Conservation (phyloP, 2,797 vertebrate species). For the Esox lucius region DNA sequence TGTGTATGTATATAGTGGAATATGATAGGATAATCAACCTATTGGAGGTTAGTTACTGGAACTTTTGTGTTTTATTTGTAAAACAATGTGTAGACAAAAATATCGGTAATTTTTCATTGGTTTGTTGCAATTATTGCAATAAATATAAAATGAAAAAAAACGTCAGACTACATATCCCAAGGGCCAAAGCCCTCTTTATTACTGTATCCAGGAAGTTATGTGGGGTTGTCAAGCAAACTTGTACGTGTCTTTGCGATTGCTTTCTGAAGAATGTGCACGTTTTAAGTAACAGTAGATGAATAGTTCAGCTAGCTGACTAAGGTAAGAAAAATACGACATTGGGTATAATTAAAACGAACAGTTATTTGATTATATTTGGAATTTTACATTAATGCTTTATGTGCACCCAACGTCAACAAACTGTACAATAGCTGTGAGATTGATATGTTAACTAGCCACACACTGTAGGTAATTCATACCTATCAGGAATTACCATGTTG, state of each 20-base stretch:
- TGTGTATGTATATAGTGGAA: neutral
- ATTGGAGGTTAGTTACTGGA: no score
- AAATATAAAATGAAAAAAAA: neutral
- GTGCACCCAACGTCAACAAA: neutral
- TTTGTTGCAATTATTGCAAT: neutral
- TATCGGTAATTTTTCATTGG: neutral
- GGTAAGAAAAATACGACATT: neutral
- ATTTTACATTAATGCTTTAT: neutral
- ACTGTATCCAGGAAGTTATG: slow-evolving; percentile 76
- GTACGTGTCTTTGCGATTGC: slow-evolving; percentile 18
- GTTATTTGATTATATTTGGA: neutral
- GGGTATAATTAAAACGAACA: neutral
- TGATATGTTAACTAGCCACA: neutral
- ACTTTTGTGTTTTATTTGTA: no score
- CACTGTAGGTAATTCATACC: no score
- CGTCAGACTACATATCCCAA: slow-evolving; percentile 71
- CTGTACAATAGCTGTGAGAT: neutral
- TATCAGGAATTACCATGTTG: no score
- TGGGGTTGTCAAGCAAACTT: slow-evolving; percentile 77
- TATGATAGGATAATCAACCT: no score
- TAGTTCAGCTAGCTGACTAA: neutral
- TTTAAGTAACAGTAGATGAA: no score
- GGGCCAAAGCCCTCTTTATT: slow-evolving; percentile 9
- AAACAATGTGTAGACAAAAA: neutral
- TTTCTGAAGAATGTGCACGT: slow-evolving; percentile 23